Base-by-base conservation (phyloP, 2,113 vertebrate genomes). In the Dasyornis broadbenti region DNA sequence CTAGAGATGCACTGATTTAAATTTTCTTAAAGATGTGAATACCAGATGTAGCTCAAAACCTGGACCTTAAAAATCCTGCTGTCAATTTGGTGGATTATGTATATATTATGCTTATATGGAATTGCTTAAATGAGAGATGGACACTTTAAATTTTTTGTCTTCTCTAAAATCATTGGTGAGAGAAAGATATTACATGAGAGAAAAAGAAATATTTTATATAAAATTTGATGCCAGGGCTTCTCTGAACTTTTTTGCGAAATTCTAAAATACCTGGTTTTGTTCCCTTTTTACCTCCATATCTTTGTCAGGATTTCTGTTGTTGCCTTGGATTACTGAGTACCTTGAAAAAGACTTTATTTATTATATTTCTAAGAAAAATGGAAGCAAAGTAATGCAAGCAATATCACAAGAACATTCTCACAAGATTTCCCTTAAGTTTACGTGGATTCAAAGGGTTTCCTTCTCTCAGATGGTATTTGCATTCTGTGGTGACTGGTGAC, bases 1-100 rank as follows among this genome's bases (percentile, higher is more conserved):
- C 81, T 89, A 85, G 93, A 97, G 95, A 97, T 96, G 89, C 85
- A 37, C 83, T 96, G 96, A 97, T 97, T 96, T 93, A 95, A 77
- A 90, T 95, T 93, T 97, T 96, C 90, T 90, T 92, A 70, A 54
- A 97, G 96, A 96, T 96, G 65, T 42, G 31, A 45, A 33, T 76
- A 42, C 24, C 45, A 76, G 52, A 53, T 91, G 76, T 81, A 40
- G 15, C 33, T 94, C 33, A 88, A 37, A 95, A 82, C 10, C 20
- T 69, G n/a, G 64, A 40, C 35, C 44, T 75, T 90, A 63, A 84
- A 94, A 94, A 79, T 71, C 42, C 20, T 81, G n/a, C 11, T 76
- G 33, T 72, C 33, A 39, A 0, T 90, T 89, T 57, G 39, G 13
- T 68, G 81, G n/a, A 5, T 37, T 60, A 2, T 68, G 5, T 54